Evolutionary conservation across 2,888 invertebrate genomes (phyloP).

Genomic region (Morpho helenor): DNA sequence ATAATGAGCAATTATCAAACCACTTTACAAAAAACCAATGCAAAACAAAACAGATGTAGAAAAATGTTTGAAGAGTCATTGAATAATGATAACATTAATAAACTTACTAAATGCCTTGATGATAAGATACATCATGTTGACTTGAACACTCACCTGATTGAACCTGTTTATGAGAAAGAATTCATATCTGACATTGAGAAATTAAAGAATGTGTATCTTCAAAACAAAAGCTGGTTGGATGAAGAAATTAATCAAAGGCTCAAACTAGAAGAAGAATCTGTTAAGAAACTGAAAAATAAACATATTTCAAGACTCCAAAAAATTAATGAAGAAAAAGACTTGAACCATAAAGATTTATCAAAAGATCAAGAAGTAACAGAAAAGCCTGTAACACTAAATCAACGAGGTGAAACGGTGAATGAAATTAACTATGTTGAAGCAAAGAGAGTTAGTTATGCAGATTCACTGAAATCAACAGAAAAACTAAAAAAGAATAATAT

Average conservation of each 20-base stretch:
- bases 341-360: constrained; percentile 26
- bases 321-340: constrained; percentile 36
- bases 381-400: constrained; percentile 5
- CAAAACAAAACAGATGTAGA: constrained; percentile 57
- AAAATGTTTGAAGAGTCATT: constrained; percentile 67
- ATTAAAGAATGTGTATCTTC: constrained; percentile 55
- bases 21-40: constrained; percentile 40
- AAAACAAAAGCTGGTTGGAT: constrained; percentile 67
- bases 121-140: constrained; percentile 35
- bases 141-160: constrained; percentile 34
- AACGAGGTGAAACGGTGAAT: constrained; percentile 17
- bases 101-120: constrained; percentile 60
- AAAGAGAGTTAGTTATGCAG: constrained; percentile 52
- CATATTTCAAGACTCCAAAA: constrained; percentile 30
- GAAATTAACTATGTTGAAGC: constrained; percentile 31
- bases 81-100: constrained; percentile 47
- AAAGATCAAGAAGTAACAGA: constrained; percentile 28
- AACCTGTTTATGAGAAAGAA: constrained; percentile 52
- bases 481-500: constrained; percentile 35
- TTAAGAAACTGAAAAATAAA: constrained; percentile 37
- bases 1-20: constrained; percentile 43
- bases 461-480: constrained; percentile 47
- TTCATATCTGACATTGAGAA: constrained; percentile 54
- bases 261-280: constrained; percentile 40
- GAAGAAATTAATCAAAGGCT: constrained; percentile 52